A percentile compares a stretch with the other conserved stretches of the same genome.
phyloP scores from a whole-genome alignment of 2,888 invertebrate genomes.

The Andrena marginata region DNA sequence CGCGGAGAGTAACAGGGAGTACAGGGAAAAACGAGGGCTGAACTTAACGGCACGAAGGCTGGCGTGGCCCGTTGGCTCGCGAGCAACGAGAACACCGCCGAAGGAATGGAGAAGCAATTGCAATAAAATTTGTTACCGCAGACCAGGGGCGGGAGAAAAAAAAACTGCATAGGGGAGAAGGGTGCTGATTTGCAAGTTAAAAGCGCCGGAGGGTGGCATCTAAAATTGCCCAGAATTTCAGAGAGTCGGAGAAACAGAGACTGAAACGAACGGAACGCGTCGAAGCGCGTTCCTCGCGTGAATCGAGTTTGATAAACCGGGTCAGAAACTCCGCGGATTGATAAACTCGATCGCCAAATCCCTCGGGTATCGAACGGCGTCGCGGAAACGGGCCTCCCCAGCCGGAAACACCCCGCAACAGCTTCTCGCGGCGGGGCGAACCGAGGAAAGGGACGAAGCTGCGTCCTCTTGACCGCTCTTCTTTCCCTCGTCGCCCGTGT shows the following conservation, averaged over 20 bases:
- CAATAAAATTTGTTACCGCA: conserved; percentile 49
- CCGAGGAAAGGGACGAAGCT: conserved; percentile 26
- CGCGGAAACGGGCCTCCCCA: conserved; percentile 22
- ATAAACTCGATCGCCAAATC: conserved; percentile 59
- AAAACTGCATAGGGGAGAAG: background rate
- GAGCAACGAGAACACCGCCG: conserved; percentile 23
- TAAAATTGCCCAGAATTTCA: conserved; percentile 36
- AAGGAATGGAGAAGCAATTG: conserved; percentile 23
- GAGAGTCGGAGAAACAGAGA: background rate
- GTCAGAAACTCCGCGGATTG: conserved; percentile 30
- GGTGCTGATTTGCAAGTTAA: conserved; percentile 53
- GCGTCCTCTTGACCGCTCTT: conserved; percentile 55
- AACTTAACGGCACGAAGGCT: background rate
- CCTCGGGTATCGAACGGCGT: conserved; percentile 51
- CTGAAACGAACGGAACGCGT: background rate
- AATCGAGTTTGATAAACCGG: conserved; percentile 29
- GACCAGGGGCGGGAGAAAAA: background rate
- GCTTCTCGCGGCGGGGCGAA: conserved; percentile 33
- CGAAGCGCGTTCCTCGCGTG: conserved; percentile 6
- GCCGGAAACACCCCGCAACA: conserved; percentile 20
- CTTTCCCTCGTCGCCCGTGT: conserved; percentile 18
- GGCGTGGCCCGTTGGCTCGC: conserved; percentile 18
- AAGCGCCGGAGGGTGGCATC: conserved; percentile 20
- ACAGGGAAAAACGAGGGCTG: conserved; percentile 1
- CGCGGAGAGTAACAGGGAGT: too few species aligned